phyloP scores from a whole-genome alignment of 2,797 vertebrate genomes.

The Allobates femoralis region DNA sequence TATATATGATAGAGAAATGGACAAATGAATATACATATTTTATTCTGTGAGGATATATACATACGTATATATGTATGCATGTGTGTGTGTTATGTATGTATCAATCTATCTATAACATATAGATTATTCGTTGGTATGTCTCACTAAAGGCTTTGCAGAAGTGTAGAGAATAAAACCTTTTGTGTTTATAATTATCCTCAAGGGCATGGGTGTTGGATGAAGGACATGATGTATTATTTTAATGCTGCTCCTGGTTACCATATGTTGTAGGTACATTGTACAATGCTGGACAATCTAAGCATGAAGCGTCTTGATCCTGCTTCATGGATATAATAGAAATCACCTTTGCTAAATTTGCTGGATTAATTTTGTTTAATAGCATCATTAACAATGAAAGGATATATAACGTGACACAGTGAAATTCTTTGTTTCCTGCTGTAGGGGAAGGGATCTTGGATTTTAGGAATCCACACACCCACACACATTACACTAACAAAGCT shows the following conservation, averaged over 20 bases:
- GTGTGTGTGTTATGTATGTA: too few relatives aligned
- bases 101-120: too few relatives aligned
- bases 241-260: conserved; percentile 45
- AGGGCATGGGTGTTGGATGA: conserved; percentile 51
- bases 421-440: conserved; percentile 77
- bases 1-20: not conserved
- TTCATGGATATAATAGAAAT: not conserved
- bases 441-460: conserved; percentile 68
- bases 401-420: conserved; percentile 65
- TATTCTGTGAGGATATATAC: not conserved
- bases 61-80: not conserved
- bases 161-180: not conserved
- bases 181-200: conserved; percentile 44
- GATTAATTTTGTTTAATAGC: conserved; percentile 3
- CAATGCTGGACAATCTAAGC: conserved; percentile 34
- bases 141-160: not conserved
- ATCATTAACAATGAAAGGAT: conserved; percentile 27
- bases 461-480: conserved; percentile 91
- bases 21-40: too few relatives aligned
- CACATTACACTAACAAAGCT: conserved; percentile 85
- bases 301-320: not conserved
- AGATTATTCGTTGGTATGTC: not conserved
- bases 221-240: conserved; percentile 56
- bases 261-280: conserved; percentile 50
- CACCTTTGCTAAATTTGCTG: not conserved